Base-by-base conservation (phyloP, 2,113 vertebrate genomes). In the Albula glossodonta region DNA sequence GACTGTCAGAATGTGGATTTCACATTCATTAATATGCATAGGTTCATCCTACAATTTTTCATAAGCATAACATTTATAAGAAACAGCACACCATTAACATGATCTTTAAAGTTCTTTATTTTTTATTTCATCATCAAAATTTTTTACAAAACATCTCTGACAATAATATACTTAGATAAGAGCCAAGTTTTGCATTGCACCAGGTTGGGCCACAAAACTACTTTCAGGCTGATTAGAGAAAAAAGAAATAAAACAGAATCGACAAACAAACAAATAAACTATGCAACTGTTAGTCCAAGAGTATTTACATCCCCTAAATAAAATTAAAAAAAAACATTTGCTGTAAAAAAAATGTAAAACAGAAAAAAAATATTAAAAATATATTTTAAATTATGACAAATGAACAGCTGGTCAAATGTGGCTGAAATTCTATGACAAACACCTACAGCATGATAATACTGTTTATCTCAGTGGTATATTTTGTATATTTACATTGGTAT, bases 101-200 rank as follows among this genome's bases (percentile, higher is more conserved):
- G 91, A 95, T 93, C 94, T 93, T 95, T 92, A 95, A 93, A 95
- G 93, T 90, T 92, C 91, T 96, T 96, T 95, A 95, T 95, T 96
- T 94, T 89, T 93, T 91, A 95, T 95, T 94, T 95, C 94, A 93
- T 95, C 95, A 94, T 96, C 95, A 96, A 96, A 96, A 95, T 94
- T 93, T 41, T 95, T 96, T 96, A 96, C 94, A 96, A 96, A 96
- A 95, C 94, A 94, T 95, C 95, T 95, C 95, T 94, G 94, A 95
- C 95, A 95, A 95, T 96, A 94, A 95, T 95, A 95, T 96, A 95
- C 92, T 95, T 94, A 95, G 93, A 95, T 92, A 93, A 94, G 93
- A 95, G 93, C 93, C 94, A 92, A 92, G 93, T 94, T 94, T 95
- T 94, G 93, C 93, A 91, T 95, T 94, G 92, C 92, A 95, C 92